Evolutionary conservation across 1,140 invertebrate species (phyloP).

Genomic region (Papilio polyxenes): DNA sequence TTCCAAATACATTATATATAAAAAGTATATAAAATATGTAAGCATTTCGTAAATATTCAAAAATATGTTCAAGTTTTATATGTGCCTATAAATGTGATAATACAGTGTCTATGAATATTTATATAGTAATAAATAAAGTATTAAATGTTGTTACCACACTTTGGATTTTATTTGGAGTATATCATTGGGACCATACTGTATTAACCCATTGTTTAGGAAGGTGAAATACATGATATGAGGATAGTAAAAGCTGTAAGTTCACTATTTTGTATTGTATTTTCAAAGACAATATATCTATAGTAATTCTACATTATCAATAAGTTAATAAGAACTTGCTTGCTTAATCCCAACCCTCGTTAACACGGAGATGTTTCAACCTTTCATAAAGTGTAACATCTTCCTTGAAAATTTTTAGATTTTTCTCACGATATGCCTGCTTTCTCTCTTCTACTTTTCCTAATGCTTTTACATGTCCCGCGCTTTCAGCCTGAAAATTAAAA

Average conservation of each 20-base stretch:
- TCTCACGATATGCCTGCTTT: conserved; percentile 47
- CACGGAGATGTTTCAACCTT: conserved; percentile 61
- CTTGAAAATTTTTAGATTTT: conserved; percentile 61
- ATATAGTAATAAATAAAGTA: neutral
- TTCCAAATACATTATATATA: too few species aligned
- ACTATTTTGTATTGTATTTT: too few species aligned
- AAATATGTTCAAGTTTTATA: neutral
- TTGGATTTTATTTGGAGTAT: neutral
- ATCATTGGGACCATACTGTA: conserved; percentile 38
- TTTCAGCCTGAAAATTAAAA: conserved; percentile 65
- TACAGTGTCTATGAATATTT: neutral
- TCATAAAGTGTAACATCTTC: conserved; percentile 74
- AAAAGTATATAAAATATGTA: too few species aligned
- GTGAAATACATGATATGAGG: too few species aligned
- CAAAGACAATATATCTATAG: neutral
- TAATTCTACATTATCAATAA: neutral
- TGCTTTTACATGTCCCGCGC: conserved; percentile 67
- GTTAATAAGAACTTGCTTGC: neutral
- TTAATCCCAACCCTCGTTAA: conserved; percentile 70
- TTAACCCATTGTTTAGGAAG: too few species aligned
- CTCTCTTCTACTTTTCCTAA: conserved; percentile 62
- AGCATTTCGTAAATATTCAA: too few species aligned
- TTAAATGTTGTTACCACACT: neutral
- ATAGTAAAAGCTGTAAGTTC: too few species aligned
- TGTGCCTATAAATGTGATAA: conserved; percentile 17